Evolutionary conservation across 2,888 invertebrate species (phyloP), one percentile per base, ranked within the genome.

Genomic region (Caenorhabditis imperialis): DNA sequence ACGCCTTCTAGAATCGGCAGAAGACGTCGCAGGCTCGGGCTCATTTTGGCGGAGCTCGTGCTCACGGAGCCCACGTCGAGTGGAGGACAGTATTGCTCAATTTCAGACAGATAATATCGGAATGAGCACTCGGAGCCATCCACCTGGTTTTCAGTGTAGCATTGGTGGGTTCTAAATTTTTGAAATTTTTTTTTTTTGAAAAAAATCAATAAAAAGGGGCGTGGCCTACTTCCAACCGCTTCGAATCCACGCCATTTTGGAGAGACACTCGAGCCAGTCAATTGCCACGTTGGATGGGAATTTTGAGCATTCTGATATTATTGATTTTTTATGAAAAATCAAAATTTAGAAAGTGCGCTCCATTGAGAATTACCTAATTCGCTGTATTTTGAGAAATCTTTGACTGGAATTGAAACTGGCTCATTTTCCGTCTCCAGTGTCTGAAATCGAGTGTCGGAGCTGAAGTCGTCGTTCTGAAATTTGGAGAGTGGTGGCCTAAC

Each of bases 91-190:
- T 88, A 89, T 12, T 83, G 81, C 80, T 90, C 90, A 54, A 88
- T 88, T 81, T 88, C 87, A 67, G 89, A 89, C 6, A 90, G 83
- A 72, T 89, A 90, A 79, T 87, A 85, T 7, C 89, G 83, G 67
- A 89, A 87, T 6, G 90, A 90, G 72, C 90, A 90, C n/a, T 85
- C 81, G 5, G 88, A 85, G 3, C 90, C 90, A 76, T 90, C 89
- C 20, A 81, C 79, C 1, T 89, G 89, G 60, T 88, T 85, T 0
- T 86, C 81, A 3, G 84, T 84, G 73, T 90, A 90, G 77, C 90
- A 90, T 1, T 84, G 79, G 71, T 90, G 89, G 0, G 88, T 86
- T 60, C 69, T 70, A 18, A 23, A 69, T n/a, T 4, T 5, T 27
- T 23, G 30, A n/a, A 47, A 25, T 5, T 23, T 10, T 20, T 25